phyloP scores from a whole-genome alignment of 2,113 vertebrate species.

The Pedetes capensis region DNA sequence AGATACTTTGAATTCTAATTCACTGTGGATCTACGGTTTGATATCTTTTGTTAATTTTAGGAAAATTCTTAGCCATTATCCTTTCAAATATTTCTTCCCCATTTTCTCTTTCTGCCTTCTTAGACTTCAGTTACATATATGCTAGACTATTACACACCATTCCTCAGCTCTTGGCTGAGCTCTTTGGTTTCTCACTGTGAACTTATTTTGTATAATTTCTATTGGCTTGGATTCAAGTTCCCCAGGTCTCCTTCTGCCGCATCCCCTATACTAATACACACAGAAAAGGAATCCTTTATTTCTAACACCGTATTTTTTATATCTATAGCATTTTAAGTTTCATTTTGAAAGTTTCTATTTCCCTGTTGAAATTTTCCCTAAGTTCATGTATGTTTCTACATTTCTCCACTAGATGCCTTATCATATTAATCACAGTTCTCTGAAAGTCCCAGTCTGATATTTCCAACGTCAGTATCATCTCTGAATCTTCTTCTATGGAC shows the following conservation, averaged over 20 bases:
- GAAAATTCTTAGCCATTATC: not conserved
- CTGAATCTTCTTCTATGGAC: not conserved
- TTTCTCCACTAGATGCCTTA: not conserved
- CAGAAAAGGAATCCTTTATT: not conserved
- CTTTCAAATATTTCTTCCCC: not conserved
- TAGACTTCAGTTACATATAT: not conserved
- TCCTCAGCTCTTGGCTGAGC: not conserved
- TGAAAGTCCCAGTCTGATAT: not conserved
- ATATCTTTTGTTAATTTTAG: not conserved
- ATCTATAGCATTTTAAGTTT: not conserved
- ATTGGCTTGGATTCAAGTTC: not conserved
- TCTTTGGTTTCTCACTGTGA: not conserved
- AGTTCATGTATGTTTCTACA: not conserved
- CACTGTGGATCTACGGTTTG: not conserved
- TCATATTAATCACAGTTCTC: not conserved
- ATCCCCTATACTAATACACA: not conserved
- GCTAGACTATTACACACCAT: not conserved
- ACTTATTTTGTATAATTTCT: not conserved
- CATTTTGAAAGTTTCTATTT: not conserved
- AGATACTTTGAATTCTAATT: not conserved
- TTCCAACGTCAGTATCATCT: not conserved
- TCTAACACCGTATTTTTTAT: not conserved
- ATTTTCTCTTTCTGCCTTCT: not conserved
- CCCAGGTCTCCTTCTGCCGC: not conserved
- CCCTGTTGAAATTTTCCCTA: not conserved